Base-by-base conservation (phyloP, 2,113 vertebrate species). In the Myiozetetes cayanensis region DNA sequence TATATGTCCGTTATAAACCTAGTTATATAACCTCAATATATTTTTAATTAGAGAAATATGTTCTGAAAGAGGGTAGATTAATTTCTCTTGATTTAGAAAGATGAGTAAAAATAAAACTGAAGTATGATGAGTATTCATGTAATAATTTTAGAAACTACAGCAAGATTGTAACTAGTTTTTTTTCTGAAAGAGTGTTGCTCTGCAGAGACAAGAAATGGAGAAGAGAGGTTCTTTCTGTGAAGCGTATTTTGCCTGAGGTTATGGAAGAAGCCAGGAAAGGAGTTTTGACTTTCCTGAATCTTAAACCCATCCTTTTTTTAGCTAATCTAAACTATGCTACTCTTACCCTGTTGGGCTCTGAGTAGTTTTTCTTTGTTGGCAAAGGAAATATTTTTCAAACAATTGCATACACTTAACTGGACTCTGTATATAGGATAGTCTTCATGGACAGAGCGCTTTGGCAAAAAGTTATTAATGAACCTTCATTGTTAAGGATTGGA, bases 391-490 rank as follows among this genome's bases (percentile, higher is more conserved):
- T 20, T 95, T 81, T 95, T 75, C 52, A 39, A 46, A 47, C 65
- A 3, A 37, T 89, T 85, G 71, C 49, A 27, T 61, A 21, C n/a
- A 46, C 35, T 68, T 78, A 47, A 44, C 59, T 87, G 74, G 76
- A 61, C 76, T 74, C 78, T 28, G 12, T 66, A 30, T 56, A 15
- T 10, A 66, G n/a, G 41, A 9, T 37, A 30, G 62, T 75, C 88
- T 87, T 96, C 43, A 35, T 31, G 66, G 83, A 37, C 77, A 72
- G 76, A 86, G 37, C 73, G 58, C 88, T 89, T 63, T 8, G 33
- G 76, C 74, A 89, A 76, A 91, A 95, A 95, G 84, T 94, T 96
- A 90, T 87, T 96, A 96, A 94, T 95, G 90, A 96, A 71, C 77
- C 61, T 73, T 90, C 89, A 87, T 95, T 93, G 94, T 96, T 93